Evolutionary conservation across 2,888 invertebrate genomes (phyloP).

Genomic region (Leptinotarsa haldemani): DNA sequence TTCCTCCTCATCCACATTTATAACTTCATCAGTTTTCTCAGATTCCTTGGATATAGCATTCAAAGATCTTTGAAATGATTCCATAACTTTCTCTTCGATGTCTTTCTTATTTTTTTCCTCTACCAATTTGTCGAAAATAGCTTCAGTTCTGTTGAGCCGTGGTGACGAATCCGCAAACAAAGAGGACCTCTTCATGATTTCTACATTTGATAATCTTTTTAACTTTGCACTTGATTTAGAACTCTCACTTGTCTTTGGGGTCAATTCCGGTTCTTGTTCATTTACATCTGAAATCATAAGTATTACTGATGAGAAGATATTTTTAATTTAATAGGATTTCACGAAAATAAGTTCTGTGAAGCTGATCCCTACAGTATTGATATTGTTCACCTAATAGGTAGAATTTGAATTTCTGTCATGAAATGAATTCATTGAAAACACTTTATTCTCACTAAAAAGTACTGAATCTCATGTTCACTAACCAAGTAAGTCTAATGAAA

Average conservation of each 20-base stretch:
- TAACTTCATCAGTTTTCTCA: slow-evolving; percentile 24
- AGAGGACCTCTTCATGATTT: slow-evolving; percentile 35
- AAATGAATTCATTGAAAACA: too few species aligned
- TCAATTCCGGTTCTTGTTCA: slow-evolving; percentile 9
- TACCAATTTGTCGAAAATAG: slow-evolving; percentile 35
- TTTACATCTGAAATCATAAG: slow-evolving; percentile 4
- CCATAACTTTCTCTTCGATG: slow-evolving; percentile 33
- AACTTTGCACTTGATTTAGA: slow-evolving; percentile 15
- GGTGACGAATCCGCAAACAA: slow-evolving; percentile 33
- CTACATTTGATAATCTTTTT: slow-evolving; percentile 32
- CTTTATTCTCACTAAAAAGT: too few species aligned
- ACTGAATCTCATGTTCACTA: too few species aligned
- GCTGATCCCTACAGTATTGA: too few species aligned
- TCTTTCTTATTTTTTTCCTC: slow-evolving; percentile 28
- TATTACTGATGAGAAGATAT: background rate
- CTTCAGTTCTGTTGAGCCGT: slow-evolving; percentile 30
- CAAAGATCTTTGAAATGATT: slow-evolving; percentile 30
- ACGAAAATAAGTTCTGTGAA: background rate
- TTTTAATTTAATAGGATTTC: background rate
- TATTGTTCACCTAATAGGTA: too few species aligned
- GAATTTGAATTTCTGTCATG: too few species aligned
- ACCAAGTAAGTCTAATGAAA: too few species aligned
- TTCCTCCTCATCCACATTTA: slow-evolving; percentile 30
- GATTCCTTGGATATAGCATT: slow-evolving; percentile 15
- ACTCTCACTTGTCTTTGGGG: background rate